A percentile compares a stretch with the other conserved stretches of the same genome.
Evolutionary conservation across 2,113 vertebrate genomes (phyloP).

Genomic region (Leuciscus idus): DNA sequence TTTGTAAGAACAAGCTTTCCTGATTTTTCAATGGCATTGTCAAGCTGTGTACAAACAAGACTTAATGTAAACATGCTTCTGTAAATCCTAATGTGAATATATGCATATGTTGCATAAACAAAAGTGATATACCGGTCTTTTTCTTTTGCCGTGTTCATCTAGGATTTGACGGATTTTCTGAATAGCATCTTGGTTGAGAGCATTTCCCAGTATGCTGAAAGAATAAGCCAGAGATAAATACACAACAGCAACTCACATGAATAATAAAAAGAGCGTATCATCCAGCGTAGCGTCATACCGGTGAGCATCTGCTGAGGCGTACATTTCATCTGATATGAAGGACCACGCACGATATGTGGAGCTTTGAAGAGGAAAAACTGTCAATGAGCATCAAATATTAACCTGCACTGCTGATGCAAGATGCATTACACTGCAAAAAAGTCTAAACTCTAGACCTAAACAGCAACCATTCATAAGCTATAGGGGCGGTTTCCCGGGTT

Average conservation of each 20-base stretch:
- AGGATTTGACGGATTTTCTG: conserved; percentile 78
- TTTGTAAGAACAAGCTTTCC: conserved; percentile 80
- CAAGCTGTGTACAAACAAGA: conserved; percentile 69
- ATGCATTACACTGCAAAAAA: conserved; percentile 13
- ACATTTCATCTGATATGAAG: conserved; percentile 85
- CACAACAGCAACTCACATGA: not conserved
- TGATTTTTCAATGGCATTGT: conserved; percentile 79
- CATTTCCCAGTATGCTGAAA: conserved; percentile 81
- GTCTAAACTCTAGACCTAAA: too few species aligned
- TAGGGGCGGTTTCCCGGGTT: too few species aligned
- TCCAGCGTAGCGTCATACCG: conserved; percentile 70
- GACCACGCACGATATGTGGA: conserved; percentile 81
- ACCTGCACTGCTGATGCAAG: conserved; percentile 6
- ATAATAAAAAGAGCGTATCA: not conserved
- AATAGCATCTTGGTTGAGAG: conserved; percentile 83
- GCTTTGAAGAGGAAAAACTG: conserved; percentile 62
- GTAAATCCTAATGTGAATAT: conserved; percentile 5
- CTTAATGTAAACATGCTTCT: not conserved
- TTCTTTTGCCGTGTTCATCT: conserved; percentile 82
- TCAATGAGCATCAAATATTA: conserved; percentile 18
- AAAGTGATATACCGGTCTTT: conserved; percentile 76
- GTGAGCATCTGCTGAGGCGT: conserved; percentile 83
- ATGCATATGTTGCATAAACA: not conserved
- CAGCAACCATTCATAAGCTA: too few species aligned
- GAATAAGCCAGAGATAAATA: not conserved